Evolutionary conservation across 1,140 invertebrate genomes (phyloP).

Genomic region (Papilio aristodemus): DNA sequence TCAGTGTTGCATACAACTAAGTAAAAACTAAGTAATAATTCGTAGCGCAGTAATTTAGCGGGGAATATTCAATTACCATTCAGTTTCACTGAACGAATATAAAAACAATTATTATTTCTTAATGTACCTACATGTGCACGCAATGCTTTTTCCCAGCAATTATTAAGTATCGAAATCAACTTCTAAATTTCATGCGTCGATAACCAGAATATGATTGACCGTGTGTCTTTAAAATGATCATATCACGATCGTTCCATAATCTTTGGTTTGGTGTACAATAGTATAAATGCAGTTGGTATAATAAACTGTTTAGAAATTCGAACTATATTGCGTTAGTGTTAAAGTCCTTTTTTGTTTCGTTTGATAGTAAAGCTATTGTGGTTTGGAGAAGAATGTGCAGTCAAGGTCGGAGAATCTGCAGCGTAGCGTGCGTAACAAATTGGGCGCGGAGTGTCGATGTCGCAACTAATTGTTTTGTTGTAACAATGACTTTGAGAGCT

Average conservation of each 20-base stretch:
- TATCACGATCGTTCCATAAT: background rate
- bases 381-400: slow-evolving; percentile 31
- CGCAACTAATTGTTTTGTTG: slow-evolving; percentile 33
- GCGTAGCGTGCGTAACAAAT: slow-evolving; percentile 39
- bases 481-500: slow-evolving; percentile 23
- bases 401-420: slow-evolving; percentile 36
- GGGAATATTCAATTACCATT: slow-evolving; percentile 9
- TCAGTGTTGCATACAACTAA: background rate
- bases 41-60: background rate
- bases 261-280: background rate
- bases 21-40: background rate
- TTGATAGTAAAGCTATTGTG: background rate
- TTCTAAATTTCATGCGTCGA: background rate
- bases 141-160: slow-evolving; percentile 22
- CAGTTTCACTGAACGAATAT: background rate
- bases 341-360: background rate
- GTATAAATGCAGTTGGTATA: background rate
- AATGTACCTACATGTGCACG: background rate
- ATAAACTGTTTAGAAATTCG: background rate
- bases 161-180: slow-evolving; percentile 4
- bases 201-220: slow-evolving; percentile 3
- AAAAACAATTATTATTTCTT: background rate
- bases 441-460: slow-evolving; percentile 38
- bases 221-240: slow-evolving; percentile 1
- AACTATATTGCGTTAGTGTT: background rate